Base-by-base conservation (phyloP, 1,140 invertebrate genomes). In the Achatina immaculata region DNA sequence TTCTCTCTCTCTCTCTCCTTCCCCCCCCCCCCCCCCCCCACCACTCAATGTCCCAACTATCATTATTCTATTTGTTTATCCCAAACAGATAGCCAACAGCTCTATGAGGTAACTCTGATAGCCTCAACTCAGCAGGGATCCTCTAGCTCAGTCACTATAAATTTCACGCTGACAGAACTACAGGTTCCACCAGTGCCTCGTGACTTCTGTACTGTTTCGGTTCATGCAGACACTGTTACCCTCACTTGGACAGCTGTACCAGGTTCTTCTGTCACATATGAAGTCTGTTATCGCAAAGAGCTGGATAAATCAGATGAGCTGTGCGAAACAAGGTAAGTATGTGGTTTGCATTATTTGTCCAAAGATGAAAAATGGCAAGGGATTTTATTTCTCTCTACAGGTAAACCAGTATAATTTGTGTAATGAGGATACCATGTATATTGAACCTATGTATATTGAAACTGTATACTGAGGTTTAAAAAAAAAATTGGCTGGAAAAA, bases 211-310 rank as follows among this genome's bases (percentile, higher is more conserved):
- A 24, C 72, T 43, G 42, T 24, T 14, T 51, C 16, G 31, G 31
- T 51, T n/a, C 16, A 38, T 0, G 3, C 43, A 24, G 36, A 48
- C n/a, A 31, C 1, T 34, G 42, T 74, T 0, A 48, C 7, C 21
- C 31, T 74, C 28, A 24, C 28, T 2, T 74, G 72, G 72, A 16
- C 40, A 16, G 36, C 43, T 21, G 72, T 74, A 2, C 71, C 42
- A 48, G 72, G 72, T 4, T 48, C 2, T 21, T 28, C 9, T 28
- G n/a, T 74, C 42, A 38, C 48, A 3, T 74, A 74, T 51, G 72
- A 74, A 51, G 45, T 74, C 72, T 74, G 72, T 51, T 74, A 38
- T 51, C 28, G 45, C 19, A 40, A 43, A 51, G 45, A 74, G 28
- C 21, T 74, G 45, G 72, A 74, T 6, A 69, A 69, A 24, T 69